Evolutionary conservation across 2,888 invertebrate species (phyloP).

Genomic region (Phoronis australis): DNA sequence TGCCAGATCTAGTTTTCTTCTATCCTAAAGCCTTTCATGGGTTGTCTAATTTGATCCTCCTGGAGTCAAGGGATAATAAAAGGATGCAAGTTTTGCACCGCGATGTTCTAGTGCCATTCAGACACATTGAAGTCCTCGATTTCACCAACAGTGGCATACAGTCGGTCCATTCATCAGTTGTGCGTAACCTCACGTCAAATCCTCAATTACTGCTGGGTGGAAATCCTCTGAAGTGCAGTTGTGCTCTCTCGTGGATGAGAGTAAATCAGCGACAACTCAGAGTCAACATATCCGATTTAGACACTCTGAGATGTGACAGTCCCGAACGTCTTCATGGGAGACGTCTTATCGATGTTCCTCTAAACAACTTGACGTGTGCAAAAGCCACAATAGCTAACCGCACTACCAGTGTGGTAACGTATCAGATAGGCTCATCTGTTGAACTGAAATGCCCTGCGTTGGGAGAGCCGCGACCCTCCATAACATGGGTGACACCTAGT

Average conservation of each 20-base stretch:
- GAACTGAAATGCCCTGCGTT: slow-evolving; percentile 71
- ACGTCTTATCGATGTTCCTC: too few species aligned
- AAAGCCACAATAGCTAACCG: slow-evolving; percentile 58
- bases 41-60: too few species aligned
- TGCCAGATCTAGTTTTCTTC: too few species aligned
- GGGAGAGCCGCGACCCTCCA: slow-evolving; percentile 72
- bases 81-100: too few species aligned
- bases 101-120: too few species aligned
- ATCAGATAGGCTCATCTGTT: slow-evolving; percentile 59
- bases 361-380: slow-evolving; percentile 62
- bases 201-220: slow-evolving; percentile 19
- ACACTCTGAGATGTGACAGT: not conserved
- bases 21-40: too few species aligned
- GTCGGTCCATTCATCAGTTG: not conserved
- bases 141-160: not conserved
- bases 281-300: not conserved
- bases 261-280: not conserved
- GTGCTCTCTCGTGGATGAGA: slow-evolving; percentile 34
- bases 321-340: too few species aligned
- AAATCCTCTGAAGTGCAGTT: slow-evolving; percentile 40
- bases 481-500: slow-evolving; percentile 68
- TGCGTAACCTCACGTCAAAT: slow-evolving; percentile 6
- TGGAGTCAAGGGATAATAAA: too few species aligned
- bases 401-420: slow-evolving; percentile 4
- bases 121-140: not conserved